Evolutionary conservation across 1,140 invertebrate species (phyloP), one percentile per base, ranked within the genome.

Genomic region (Saxidomus purpurata): DNA sequence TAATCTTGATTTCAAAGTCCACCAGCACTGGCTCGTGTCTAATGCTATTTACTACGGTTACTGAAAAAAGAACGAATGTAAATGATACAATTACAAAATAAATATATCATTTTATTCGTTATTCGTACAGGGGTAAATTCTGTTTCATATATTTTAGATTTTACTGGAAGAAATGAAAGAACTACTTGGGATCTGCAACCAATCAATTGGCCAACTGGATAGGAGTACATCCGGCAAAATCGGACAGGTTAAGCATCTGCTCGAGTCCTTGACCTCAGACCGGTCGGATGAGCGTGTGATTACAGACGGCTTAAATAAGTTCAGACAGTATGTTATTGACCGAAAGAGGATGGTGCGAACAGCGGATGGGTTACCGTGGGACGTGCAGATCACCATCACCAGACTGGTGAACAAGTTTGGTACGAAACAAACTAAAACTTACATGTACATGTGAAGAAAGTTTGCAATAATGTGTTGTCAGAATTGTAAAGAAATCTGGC

Each of bases 391-490:
- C 8, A 25, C 47, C 11, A 8, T 77, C 9, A 49, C 40, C n/a
- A 28, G 74, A 47, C 47, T 77, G 74, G 74, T 77, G 43, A 77
- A 77, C 34, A 77, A 77, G 43, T 77, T 49, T 28, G 74, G 74
- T 77, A 77, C 31, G 67, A 17, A 28, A 59, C 6, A 61, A 61
- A 28, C 6, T n/a, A n/a, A n/a, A 11, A 52, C 22, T 52, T 22
- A 52, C 49, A 52, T 52, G 22, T 52, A 52, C 49, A 13, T 52
- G 49, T 22, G 49, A 52, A 52, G 49, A 22, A 52, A 13, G 22
- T 13, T 13, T 13, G 22, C 49, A 22, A 22, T 52, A 52, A 22
- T 52, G 49, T 52, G 11, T 52, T 11, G 11, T 13, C 49, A 13
- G 22, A 11, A 52, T 52, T 52, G 11, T 52, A 52, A 52, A 22